These are phyloP conservation scores for Poeciliopsis infans DNA, from an alignment of 2,797 vertebrate species.

Conservation along the genomic window DNA sequence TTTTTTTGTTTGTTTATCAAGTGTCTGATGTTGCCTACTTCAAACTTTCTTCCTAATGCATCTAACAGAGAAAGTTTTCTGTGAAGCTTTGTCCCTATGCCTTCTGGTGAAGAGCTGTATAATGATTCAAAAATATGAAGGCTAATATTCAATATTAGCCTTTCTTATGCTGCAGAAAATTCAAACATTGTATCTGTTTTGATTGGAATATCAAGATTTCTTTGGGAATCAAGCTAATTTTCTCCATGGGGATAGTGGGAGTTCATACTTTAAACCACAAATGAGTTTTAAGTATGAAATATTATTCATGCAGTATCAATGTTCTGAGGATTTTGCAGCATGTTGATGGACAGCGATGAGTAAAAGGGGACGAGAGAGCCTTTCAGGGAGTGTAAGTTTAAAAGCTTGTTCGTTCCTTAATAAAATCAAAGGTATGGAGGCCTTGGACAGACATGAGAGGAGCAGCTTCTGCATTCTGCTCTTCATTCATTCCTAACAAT, in stretches of 20 bases:
- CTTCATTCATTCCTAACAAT: slow-evolving; percentile 74
- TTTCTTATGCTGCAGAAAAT: slow-evolving; percentile 10
- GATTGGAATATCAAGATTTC: slow-evolving; percentile 18
- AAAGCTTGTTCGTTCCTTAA: slow-evolving; percentile 80
- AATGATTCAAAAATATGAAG: background rate
- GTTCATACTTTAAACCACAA: slow-evolving; percentile 27
- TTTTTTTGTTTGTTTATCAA: background rate
- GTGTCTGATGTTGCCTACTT: background rate
- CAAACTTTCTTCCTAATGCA: background rate
- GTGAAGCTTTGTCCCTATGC: slow-evolving; percentile 17
- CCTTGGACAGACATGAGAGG: slow-evolving; percentile 83
- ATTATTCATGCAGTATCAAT: slow-evolving; percentile 55
- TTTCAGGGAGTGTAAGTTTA: slow-evolving; percentile 63
- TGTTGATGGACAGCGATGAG: slow-evolving; percentile 45
- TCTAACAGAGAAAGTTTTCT: slow-evolving; percentile 6
- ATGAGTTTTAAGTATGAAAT: slow-evolving; percentile 20
- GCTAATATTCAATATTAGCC: background rate
- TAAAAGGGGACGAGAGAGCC: slow-evolving; percentile 46
- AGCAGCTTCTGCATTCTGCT: slow-evolving; percentile 75
- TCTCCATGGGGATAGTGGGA: slow-evolving; percentile 17
- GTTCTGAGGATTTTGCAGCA: slow-evolving; percentile 64
- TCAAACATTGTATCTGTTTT: slow-evolving; percentile 24
- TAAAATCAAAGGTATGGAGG: slow-evolving; percentile 80
- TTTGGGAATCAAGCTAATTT: slow-evolving; percentile 21
- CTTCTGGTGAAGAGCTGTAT: background rate